Base-by-base conservation (phyloP, 2,113 vertebrate genomes). In the Thunnus thynnus region DNA sequence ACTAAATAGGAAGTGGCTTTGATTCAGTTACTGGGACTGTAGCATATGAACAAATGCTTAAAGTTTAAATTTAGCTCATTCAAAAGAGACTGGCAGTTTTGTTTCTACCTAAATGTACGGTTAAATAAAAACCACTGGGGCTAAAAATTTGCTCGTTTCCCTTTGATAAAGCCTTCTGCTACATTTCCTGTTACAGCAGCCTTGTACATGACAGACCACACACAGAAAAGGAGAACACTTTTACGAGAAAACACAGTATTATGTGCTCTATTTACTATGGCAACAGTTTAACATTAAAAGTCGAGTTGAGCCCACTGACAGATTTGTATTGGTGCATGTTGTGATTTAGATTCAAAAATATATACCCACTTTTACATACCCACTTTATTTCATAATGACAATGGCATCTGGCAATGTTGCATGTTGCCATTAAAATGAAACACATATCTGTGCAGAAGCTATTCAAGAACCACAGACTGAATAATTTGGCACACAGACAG, bases 371-470 rank as follows among this genome's bases (percentile, higher is more conserved):
- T 55, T 27, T 41, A 41, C 7, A 41, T 41, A 41, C 6, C 18
- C 5, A 30, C 18, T 61, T 55, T 27, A 36, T 74, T 62, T 8
- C 20, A 17, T 69, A 67, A 62, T 55, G 46, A 12, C 36, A 41
- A 41, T 41, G 36, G 36, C 36, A 41, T 46, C 30, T 22, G 47
- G 6, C 13, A 76, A 47, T 73, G 62, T 41, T 60, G 13, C 55
- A 64, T 51, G 25, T 76, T 27, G 56, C 30, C 30, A n/a, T 86
- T 18, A 77, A 86, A 88, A 81, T 62, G 71, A 78, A 76, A 83
- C 57, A 44, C n/a, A 18, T 86, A 82, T 89, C 83, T 52, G 16
- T 74, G 61, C 62, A 48, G 20, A 8, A 10, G 48, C 57, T 60
- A 11, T 57, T 84, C 55, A 63, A 78, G 48, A 86, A 50, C 47